Evolutionary conservation across 23 tunicate species (phyloP), one percentile per base, ranked within the genome.

Genomic region (Ciona savignyi): DNA sequence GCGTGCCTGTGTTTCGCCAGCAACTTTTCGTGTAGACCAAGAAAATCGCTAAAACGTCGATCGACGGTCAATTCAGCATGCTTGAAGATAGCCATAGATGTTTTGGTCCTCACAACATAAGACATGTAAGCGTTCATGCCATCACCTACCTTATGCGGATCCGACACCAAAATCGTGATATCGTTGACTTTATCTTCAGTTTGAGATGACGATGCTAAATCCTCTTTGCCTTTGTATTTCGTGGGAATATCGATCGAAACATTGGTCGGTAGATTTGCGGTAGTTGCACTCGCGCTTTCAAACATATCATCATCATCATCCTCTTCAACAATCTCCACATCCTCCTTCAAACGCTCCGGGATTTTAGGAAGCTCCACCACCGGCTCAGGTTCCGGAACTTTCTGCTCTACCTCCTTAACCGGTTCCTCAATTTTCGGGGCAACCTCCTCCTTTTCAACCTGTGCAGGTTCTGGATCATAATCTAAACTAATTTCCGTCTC

Each of bases 101-200:
- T 91, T 76, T 91, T 91, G 22, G 97, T 91, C 2, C 51, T 67
- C 6, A 91, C 97, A 66, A 76, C 76, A 76, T 91, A 91, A 6
- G 97, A 73, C 91, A 91, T 80, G 65, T 63, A 91, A 75, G 97
- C 80, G 76, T 91, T 91, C 97, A 91, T 91, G 32, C 97, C 97
- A 20, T 91, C 97, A 68, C 97, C 97, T 28, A 79, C 77, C 63
- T 91, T 91, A 61, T 85, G 97, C 0, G 97, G 97, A 32, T 91
- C 89, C n/a, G 97, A 91, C 15, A 91, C 97, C 0, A 27, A 27
- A 34, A 91, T 91, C 20, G 29, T 64, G 24, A 91, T 63, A 49
- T 83, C 89, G 68, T 90, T 51, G 26, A 33, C 67, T 73, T 90
- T 62, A 62, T 25, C 20, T 30, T 74, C 77, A 15, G 60, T 69